A percentile compares a stretch with the other conserved stretches of the same genome.
Conservation (phyloP, 2,888 invertebrate genomes). For the Troides aeacus region DNA sequence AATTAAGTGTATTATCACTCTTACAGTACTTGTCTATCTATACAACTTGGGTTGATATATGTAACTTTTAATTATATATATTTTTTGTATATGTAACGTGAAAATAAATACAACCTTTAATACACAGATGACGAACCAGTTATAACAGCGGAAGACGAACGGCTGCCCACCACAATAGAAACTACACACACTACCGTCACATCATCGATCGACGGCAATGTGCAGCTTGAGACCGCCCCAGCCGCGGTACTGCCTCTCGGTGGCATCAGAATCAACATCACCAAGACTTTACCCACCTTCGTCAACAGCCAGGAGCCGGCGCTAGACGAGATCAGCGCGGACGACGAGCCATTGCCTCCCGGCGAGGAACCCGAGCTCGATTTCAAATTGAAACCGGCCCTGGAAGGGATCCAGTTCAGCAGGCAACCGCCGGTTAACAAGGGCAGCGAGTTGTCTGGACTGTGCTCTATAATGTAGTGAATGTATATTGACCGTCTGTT, state of each 20-base stretch:
- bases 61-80: too few species aligned
- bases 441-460: conserved; percentile 90
- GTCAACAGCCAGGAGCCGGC: conserved; percentile 45
- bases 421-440: conserved; percentile 85
- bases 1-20: too few species aligned
- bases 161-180: conserved; percentile 60
- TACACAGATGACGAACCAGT: conserved; percentile 74
- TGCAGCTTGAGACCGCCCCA: conserved; percentile 80
- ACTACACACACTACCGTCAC: conserved; percentile 79
- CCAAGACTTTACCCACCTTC: conserved; percentile 80
- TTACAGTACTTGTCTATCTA: too few species aligned
- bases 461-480: conserved; percentile 90
- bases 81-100: too few species aligned
- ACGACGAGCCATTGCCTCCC: conserved; percentile 80
- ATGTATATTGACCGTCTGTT: not conserved
- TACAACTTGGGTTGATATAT: too few species aligned
- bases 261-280: conserved; percentile 91
- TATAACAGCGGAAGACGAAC: conserved; percentile 71
- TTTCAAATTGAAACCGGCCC: conserved; percentile 82
- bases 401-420: conserved; percentile 83
- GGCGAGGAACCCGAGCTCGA: conserved; percentile 78
- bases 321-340: conserved; percentile 60
- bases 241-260: conserved; percentile 66
- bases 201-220: conserved; percentile 88
- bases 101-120: too few species aligned